Evolutionary conservation across 2,113 vertebrate species (phyloP).

Genomic region (Nothoprocta perdicaria): DNA sequence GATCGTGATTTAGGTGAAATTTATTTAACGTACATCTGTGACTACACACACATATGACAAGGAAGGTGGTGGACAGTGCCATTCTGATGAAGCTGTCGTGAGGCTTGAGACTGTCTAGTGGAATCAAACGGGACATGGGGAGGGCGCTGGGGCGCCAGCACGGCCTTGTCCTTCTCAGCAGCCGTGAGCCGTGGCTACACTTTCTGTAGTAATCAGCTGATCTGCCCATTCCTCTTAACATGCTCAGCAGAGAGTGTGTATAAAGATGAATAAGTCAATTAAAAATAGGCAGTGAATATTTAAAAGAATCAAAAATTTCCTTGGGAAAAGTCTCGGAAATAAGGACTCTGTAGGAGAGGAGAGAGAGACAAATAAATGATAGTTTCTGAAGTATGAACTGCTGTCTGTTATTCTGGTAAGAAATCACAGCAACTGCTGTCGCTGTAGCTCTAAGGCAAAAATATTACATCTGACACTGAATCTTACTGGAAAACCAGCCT

Average conservation of each 20-base stretch:
- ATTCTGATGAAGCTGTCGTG: background rate
- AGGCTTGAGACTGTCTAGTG: background rate
- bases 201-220: background rate
- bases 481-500: background rate
- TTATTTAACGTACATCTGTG: background rate
- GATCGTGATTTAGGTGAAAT: background rate
- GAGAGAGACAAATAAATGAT: background rate
- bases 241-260: background rate
- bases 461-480: conserved; percentile 16
- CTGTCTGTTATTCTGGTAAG: background rate
- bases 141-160: background rate
- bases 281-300: background rate
- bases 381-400: background rate
- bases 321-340: background rate
- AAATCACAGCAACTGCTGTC: background rate
- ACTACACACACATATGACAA: background rate
- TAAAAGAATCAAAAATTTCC: background rate
- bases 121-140: background rate
- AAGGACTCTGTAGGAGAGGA: background rate
- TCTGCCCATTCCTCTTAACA: background rate
- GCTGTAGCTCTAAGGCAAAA: conserved; percentile 21
- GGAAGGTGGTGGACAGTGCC: background rate
- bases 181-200: background rate
- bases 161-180: background rate
- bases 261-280: conserved; percentile 15